phyloP scores from a whole-genome alignment of 2,113 vertebrate species.

The Montifringilla adamsi region DNA sequence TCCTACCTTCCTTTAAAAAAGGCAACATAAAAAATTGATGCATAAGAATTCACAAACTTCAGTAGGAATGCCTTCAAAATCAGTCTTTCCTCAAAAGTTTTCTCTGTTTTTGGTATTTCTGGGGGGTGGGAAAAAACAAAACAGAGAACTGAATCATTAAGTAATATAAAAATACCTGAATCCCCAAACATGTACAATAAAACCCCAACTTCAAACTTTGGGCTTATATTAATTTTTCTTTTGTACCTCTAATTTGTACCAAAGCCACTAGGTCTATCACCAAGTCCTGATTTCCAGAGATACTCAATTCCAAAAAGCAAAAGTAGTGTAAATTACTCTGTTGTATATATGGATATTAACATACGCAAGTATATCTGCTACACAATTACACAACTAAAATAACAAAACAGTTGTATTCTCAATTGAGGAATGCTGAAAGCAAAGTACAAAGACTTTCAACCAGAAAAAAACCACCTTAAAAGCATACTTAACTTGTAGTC shows the following conservation, averaged over 20 bases:
- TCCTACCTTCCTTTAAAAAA: constrained; percentile 98
- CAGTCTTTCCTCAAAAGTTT: constrained; percentile 90
- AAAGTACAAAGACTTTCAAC: neutral
- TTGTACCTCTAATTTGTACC: neutral
- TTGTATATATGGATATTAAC: neutral
- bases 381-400: neutral
- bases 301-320: neutral
- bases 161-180: neutral
- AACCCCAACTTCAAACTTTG: neutral
- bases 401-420: neutral
- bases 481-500: neutral
- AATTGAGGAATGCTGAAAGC: neutral
- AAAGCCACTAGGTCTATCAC: neutral
- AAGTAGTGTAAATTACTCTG: neutral
- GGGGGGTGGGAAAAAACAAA: rapidly evolving
- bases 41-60: constrained; percentile 97
- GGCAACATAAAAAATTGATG: constrained; percentile 97
- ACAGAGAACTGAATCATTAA: neutral
- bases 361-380: neutral
- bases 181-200: neutral
- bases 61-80: constrained; percentile 95
- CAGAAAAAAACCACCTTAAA: neutral
- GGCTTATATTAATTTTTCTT: neutral
- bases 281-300: neutral
- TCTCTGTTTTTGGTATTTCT: constrained; percentile 95